These are phyloP conservation scores for Ginglymostoma cirratum DNA, from an alignment of 2,113 vertebrate genomes.

Conservation along the genomic window DNA sequence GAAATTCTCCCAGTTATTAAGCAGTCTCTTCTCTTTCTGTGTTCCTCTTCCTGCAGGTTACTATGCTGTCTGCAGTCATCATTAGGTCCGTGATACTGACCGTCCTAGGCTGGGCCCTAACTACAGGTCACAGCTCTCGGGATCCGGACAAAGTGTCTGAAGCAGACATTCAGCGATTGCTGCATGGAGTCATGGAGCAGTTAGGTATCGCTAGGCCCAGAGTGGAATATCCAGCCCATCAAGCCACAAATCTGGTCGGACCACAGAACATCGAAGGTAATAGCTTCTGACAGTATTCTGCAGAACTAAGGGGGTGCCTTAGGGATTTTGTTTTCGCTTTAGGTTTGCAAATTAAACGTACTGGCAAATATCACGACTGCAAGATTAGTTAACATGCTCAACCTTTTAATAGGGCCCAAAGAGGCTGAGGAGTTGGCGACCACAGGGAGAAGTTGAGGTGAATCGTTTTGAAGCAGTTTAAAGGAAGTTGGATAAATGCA, in stretches of 20 bases:
- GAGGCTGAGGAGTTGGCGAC: neutral
- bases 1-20: neutral
- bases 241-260: conserved; percentile 88
- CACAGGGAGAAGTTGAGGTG: neutral
- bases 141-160: conserved; percentile 78
- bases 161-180: conserved; percentile 85
- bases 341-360: neutral
- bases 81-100: neutral
- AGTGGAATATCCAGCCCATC: conserved; percentile 90
- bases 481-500: neutral
- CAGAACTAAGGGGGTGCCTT: neutral
- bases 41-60: neutral
- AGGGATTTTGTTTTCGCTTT: neutral
- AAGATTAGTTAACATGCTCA: too few relatives aligned
- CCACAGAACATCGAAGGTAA: conserved; percentile 95
- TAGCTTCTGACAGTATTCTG: neutral
- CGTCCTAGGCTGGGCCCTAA: conserved; percentile 53
- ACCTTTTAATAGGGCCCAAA: neutral
- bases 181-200: conserved; percentile 94
- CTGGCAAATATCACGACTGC: neutral
- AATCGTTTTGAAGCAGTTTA: neutral
- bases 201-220: conserved; percentile 86
- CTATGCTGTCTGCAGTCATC: neutral
- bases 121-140: conserved; percentile 64
- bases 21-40: neutral